A percentile compares a stretch with the other conserved stretches of the same genome.
phyloP scores from a whole-genome alignment of 2,113 vertebrate genomes.

The Rhinolophus ferrumequinum region DNA sequence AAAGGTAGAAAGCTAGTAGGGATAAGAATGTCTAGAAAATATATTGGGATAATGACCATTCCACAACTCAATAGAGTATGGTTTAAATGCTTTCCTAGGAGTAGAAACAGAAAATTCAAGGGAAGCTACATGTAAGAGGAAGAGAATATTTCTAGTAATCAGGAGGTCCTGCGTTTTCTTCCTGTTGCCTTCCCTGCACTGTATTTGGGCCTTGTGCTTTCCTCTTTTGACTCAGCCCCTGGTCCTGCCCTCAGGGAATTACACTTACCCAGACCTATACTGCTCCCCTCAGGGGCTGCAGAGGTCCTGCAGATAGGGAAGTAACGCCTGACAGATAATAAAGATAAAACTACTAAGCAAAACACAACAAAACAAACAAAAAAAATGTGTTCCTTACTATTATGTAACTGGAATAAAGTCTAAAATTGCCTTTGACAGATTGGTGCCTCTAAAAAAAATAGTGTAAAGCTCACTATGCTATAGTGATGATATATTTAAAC shows the following conservation, averaged over 20 bases:
- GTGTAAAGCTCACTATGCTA: constrained; percentile 14
- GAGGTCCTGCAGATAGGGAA: background rate
- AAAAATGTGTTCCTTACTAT: background rate
- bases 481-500: constrained; percentile 7
- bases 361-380: background rate
- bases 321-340: background rate
- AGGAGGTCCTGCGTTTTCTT: background rate
- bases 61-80: background rate
- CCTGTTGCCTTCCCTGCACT: background rate
- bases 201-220: background rate
- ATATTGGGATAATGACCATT: background rate
- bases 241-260: rapidly evolving
- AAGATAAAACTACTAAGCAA: background rate
- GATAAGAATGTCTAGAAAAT: background rate
- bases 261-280: background rate
- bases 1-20: background rate
- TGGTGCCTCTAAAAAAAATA: background rate
- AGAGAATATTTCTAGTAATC: background rate
- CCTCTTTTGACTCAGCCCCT: rapidly evolving
- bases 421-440: constrained; percentile 63
- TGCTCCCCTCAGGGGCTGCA: background rate
- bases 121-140: background rate
- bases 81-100: background rate
- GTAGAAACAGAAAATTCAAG: background rate
- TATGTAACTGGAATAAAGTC: constrained; percentile 12